Base-by-base conservation (phyloP, 2,888 invertebrate genomes). In the Schizotus pectinicornis region DNA sequence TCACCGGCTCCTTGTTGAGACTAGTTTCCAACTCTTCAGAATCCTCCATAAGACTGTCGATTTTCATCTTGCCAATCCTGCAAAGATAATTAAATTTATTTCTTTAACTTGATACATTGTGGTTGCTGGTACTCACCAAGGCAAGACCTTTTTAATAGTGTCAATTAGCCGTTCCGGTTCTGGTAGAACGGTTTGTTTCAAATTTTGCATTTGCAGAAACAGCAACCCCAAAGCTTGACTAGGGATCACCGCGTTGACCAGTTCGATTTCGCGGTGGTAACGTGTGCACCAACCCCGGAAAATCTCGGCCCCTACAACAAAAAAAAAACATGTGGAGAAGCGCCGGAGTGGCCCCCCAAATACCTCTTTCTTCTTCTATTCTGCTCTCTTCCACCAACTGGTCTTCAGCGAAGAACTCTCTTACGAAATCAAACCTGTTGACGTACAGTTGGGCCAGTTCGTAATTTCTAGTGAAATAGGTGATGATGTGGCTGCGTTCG, bases 191-290 rank as follows among this genome's bases (percentile, higher is more conserved):
- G 85, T 80, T 49, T 86, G 85, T 76, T 91, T 91, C 75, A 94
- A 90, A 30, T 87, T 86, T 13, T 80, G 79, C 48, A 92, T 82
- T 54, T 88, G 86, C 30, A 95, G 74, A 64, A 88, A 84, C 32
- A 94, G 76, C 43, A 95, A 74, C 0, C 95, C 95, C 55, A 95
- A 75, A 0, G 88, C 85, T 67, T 91, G 88, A 50, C 82, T 82
- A 58, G 86, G 83, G 6, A 86, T 82, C 22, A 94, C 85, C 1
- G 83, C 84, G 57, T 88, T 85, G 11, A 94, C 85, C 43, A 83
- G 81, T 1, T 85, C 83, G 70, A 89, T 84, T 81, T 95, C 91
- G 3, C 82, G 80, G 49, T 86, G 85, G 64, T 91, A 91, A 47
- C 86, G 84, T 41, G 85, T 84, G 68, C 93, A 88, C 70, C 88